These are phyloP conservation scores for Escarpia spicata DNA, from an alignment of 2,888 invertebrate genomes.

Conservation along the genomic window DNA sequence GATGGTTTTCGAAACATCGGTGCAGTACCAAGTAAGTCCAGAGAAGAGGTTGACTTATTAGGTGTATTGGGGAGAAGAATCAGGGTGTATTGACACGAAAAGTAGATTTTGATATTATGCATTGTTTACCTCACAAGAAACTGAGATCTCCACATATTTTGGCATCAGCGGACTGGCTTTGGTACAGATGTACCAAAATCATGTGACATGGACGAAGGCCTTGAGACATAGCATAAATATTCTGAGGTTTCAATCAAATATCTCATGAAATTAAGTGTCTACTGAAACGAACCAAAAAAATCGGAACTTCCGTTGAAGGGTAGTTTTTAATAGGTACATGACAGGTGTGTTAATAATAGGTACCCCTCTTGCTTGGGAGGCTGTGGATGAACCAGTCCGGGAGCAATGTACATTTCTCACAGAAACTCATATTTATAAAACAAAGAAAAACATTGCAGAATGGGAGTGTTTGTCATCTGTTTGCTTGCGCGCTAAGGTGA, in stretches of 20 bases:
- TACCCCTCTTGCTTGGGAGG: background rate
- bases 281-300: too few species aligned
- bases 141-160: too few species aligned
- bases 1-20: background rate
- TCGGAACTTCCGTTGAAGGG: too few species aligned
- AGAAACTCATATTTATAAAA: too few species aligned
- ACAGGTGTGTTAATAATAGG: background rate
- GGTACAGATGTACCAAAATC: too few species aligned
- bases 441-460: background rate
- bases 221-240: too few species aligned
- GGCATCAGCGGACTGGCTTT: too few species aligned
- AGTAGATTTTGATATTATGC: background rate
- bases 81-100: background rate
- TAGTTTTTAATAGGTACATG: background rate
- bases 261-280: too few species aligned
- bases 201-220: too few species aligned
- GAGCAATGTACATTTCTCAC: too few species aligned
- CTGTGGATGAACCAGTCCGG: background rate
- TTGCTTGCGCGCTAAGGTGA: background rate
- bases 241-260: too few species aligned
- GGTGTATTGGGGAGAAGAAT: background rate
- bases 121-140: too few species aligned
- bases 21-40: background rate
- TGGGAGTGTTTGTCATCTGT: background rate
- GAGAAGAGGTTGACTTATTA: background rate